phyloP scores from a whole-genome alignment of 2,113 vertebrate genomes.

The Kobus ellipsiprymnus region DNA sequence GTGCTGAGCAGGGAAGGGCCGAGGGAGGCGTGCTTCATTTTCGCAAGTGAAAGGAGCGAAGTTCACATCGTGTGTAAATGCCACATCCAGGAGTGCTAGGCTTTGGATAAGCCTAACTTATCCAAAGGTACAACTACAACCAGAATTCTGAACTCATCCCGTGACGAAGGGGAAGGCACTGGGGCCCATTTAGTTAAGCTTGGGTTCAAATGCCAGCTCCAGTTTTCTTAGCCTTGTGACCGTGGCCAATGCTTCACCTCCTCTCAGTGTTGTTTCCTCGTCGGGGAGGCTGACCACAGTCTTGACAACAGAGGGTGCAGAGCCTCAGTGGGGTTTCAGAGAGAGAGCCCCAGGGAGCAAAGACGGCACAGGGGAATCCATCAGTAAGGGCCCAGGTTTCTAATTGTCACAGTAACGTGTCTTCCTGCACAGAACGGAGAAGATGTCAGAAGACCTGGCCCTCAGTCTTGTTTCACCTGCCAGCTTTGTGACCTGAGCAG shows the following conservation, averaged over 20 bases:
- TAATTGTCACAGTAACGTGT: neutral
- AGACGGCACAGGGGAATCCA: rapidly evolving
- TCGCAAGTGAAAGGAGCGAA: neutral
- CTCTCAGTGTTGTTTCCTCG: neutral
- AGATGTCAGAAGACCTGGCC: neutral
- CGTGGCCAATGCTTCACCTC: neutral
- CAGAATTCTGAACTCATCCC: neutral
- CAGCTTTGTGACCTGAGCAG: neutral
- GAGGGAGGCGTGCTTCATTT: neutral
- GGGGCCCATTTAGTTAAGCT: neutral
- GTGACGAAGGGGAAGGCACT: neutral
- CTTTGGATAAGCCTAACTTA: neutral
- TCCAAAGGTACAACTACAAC: neutral
- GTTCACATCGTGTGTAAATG: too few relatives aligned
- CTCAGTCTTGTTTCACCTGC: neutral
- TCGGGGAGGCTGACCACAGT: neutral
- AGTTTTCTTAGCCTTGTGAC: neutral
- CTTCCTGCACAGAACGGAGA: neutral
- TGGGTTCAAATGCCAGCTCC: neutral
- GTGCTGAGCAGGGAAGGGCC: neutral
- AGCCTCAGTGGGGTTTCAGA: neutral
- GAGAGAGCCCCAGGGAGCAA: neutral
- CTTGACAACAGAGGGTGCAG: neutral
- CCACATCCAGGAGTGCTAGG: too few relatives aligned
- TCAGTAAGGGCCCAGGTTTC: neutral